phyloP scores from a whole-genome alignment of 2,888 invertebrate genomes.

The Campoplex capitator region DNA sequence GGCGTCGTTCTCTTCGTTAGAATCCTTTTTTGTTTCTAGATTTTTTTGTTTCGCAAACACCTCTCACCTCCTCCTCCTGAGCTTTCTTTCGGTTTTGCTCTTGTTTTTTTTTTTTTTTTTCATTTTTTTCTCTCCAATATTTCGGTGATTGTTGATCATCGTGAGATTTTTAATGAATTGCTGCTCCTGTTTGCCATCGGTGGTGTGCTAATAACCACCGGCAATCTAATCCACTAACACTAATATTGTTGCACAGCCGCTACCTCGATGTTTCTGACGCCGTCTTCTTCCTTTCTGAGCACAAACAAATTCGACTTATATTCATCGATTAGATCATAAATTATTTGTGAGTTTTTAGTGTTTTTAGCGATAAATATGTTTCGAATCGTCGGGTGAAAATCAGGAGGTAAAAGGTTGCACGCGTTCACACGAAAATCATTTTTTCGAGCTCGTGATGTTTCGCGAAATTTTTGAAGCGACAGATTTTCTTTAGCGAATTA shows the following conservation, averaged over 20 bases:
- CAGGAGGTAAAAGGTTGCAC: too few species aligned
- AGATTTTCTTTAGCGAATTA: too few species aligned
- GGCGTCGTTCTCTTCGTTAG: not conserved
- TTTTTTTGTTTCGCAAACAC: constrained; percentile 6
- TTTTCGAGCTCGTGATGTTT: too few species aligned
- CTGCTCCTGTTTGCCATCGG: constrained; percentile 30
- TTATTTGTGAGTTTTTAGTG: too few species aligned
- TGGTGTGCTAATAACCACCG: constrained; percentile 45
- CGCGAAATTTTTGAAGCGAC: too few species aligned
- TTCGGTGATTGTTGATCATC: constrained; percentile 48
- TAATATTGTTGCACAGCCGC: constrained; percentile 68
- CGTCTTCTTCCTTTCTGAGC: constrained; percentile 62
- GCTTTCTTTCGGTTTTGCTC: constrained; percentile 39
- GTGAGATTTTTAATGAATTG: constrained; percentile 39
- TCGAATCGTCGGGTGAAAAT: too few species aligned
- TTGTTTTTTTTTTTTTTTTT: not conserved
- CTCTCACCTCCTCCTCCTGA: not conserved
- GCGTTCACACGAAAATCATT: too few species aligned
- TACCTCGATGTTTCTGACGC: constrained; percentile 59
- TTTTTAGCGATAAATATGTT: too few species aligned
- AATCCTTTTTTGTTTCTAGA: not conserved
- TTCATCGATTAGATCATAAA: too few species aligned
- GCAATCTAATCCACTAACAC: constrained; percentile 68
- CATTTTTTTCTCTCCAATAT: not conserved
- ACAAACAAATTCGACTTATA: constrained; percentile 29